Conservation (phyloP, 2,888 invertebrate species). For the Diplazon laetatorius region DNA sequence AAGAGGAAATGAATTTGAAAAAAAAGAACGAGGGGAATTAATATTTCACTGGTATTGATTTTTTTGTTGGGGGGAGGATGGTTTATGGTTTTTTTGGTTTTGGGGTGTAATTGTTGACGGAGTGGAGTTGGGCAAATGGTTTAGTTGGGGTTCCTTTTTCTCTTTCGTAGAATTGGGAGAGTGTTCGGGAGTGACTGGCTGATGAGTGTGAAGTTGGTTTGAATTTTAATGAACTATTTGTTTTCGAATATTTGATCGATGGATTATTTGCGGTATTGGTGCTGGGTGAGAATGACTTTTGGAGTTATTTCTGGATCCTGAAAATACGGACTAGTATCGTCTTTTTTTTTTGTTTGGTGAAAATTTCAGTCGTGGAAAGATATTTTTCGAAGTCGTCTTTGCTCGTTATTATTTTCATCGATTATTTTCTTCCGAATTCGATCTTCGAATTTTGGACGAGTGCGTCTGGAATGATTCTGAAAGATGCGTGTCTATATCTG, state of each 20-base stretch:
- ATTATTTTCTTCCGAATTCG: neutral
- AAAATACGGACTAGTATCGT: no score
- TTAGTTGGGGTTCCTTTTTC: neutral
- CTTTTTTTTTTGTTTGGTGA: no score
- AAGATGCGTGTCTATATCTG: constrained; percentile 20
- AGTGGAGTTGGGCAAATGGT: no score
- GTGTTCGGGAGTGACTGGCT: neutral
- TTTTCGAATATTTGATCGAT: no score
- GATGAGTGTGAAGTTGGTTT: neutral
- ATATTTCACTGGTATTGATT: constrained; percentile 30
- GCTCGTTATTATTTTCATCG: neutral
- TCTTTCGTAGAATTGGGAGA: neutral
- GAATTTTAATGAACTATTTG: neutral
- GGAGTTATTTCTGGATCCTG: no score
- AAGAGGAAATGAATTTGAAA: constrained; percentile 1
- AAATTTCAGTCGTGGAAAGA: no score
- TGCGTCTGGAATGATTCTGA: constrained; percentile 6
- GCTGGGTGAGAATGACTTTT: no score
- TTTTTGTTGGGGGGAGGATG: constrained; percentile 3
- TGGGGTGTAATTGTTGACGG: neutral
- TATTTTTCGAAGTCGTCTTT: neutral
- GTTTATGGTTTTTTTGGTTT: neutral
- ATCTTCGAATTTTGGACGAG: neutral
- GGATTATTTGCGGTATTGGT: no score
- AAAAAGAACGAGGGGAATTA: neutral